Evolutionary conservation across 2,113 vertebrate species (phyloP).

Genomic region (Tetrao urogallus): DNA sequence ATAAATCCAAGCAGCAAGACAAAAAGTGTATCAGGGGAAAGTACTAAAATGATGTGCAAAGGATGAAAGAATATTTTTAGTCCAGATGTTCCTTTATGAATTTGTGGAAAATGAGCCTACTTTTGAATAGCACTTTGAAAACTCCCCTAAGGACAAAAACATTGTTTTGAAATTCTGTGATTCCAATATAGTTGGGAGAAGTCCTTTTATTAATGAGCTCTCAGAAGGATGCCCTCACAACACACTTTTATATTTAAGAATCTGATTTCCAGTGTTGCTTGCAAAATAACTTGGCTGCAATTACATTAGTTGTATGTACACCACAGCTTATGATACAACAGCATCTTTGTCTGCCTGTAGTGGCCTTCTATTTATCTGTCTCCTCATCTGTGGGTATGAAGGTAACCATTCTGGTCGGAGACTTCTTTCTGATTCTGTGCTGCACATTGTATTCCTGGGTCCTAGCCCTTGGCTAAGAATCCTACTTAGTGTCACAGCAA

Average conservation of each 20-base stretch:
- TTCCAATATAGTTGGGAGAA: conserved; percentile 10
- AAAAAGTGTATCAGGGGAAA: conserved; percentile 50
- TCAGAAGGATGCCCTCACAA: conserved; percentile 14
- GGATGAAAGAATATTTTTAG: conserved; percentile 62
- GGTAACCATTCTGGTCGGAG: not conserved
- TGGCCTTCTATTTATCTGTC: not conserved
- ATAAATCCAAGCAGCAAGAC: conserved; percentile 46
- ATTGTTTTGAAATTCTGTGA: not conserved
- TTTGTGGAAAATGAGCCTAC: conserved; percentile 29
- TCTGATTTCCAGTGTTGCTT: not conserved
- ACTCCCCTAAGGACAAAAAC: conserved; percentile 8
- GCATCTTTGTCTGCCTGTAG: not conserved
- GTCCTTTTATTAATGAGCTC: conserved; percentile 16
- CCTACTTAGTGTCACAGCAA: not conserved
- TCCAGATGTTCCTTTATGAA: conserved; percentile 57
- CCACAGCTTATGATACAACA: not conserved
- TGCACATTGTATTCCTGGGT: fast-evolving
- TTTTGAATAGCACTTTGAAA: conserved; percentile 59
- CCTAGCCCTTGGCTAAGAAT: not conserved
- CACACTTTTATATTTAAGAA: not conserved
- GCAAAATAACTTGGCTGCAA: not conserved
- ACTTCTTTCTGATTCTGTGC: not conserved
- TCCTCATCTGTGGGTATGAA: not conserved
- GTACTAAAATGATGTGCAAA: conserved; percentile 44
- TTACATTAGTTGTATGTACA: not conserved